Evolutionary conservation across 2,797 vertebrate species (phyloP).

Genomic region (Labroides dimidiatus): DNA sequence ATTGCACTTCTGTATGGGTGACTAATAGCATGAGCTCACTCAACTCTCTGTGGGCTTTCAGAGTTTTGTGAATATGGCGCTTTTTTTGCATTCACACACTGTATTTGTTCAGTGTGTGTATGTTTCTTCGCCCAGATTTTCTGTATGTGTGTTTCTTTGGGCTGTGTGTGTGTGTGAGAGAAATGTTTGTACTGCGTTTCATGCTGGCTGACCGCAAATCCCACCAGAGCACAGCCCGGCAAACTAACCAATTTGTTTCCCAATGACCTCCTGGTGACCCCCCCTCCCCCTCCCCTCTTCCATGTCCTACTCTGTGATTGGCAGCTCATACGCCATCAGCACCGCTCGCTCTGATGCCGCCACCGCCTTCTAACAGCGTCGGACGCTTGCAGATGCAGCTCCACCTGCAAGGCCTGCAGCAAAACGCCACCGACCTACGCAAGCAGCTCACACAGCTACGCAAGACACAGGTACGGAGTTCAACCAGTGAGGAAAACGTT

Average conservation of each 20-base stretch:
- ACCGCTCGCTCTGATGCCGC: constrained; percentile 89
- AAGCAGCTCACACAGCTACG: constrained; percentile 93
- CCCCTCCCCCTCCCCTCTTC: neutral
- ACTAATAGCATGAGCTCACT: constrained; percentile 73
- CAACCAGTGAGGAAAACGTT: neutral
- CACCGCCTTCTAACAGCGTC: constrained; percentile 86
- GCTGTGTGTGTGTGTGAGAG: constrained; percentile 33
- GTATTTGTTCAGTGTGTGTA: constrained; percentile 40
- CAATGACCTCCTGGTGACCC: constrained; percentile 44
- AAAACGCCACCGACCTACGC: constrained; percentile 93
- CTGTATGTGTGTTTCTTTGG: constrained; percentile 49
- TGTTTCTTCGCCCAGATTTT: constrained; percentile 31
- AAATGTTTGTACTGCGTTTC: constrained; percentile 30
- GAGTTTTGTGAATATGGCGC: constrained; percentile 66
- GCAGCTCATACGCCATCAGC: constrained; percentile 88
- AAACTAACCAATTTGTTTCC: constrained; percentile 59
- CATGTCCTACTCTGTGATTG: constrained; percentile 75
- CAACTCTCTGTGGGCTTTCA: constrained; percentile 49
- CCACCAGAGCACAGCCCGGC: constrained; percentile 28
- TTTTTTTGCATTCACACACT: constrained; percentile 48
- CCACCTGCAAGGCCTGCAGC: constrained; percentile 94
- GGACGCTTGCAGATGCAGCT: constrained; percentile 94
- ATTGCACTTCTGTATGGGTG: constrained; percentile 55
- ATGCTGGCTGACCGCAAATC: constrained; percentile 39
- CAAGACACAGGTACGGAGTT: constrained; percentile 90